Conservation (phyloP, 2,888 invertebrate genomes). For the Tortrix viridana region DNA sequence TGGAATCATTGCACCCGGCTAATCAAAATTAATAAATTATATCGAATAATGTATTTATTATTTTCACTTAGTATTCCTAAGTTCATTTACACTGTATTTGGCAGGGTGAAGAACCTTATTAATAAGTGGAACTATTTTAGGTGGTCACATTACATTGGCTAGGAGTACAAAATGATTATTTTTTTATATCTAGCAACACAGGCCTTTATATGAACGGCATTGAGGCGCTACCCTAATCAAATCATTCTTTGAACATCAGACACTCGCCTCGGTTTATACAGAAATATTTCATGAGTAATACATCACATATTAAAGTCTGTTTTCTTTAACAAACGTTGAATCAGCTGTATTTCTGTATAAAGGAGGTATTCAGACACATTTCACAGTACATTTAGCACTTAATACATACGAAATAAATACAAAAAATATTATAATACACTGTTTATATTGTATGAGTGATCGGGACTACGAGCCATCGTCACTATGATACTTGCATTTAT, state of each 20-base stretch:
- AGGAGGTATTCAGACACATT: constrained; percentile 42
- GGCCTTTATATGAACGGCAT: constrained; percentile 10
- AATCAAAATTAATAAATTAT: constrained; percentile 4
- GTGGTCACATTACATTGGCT: not conserved
- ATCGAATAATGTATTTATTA: constrained; percentile 22
- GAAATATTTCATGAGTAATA: constrained; percentile 8
- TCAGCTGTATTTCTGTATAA: constrained; percentile 6
- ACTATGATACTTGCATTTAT: not conserved
- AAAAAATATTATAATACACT: constrained; percentile 47
- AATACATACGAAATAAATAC: constrained; percentile 65
- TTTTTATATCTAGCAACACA: constrained; percentile 7
- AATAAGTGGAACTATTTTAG: constrained; percentile 7
- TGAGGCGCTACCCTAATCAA: constrained; percentile 42
- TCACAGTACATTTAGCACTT: constrained; percentile 66
- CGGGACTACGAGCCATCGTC: too few species aligned
- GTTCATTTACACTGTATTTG: constrained; percentile 34
- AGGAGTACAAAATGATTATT: not conserved
- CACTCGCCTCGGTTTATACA: constrained; percentile 31
- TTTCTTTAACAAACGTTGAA: not conserved
- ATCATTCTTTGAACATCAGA: constrained; percentile 24
- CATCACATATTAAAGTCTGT: not conserved
- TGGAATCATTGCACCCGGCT: not conserved
- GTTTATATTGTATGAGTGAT: constrained; percentile 16
- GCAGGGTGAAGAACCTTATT: constrained; percentile 25
- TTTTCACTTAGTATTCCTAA: constrained; percentile 27